These are phyloP conservation scores for Acanthopleura granulata DNA, from an alignment of 2,888 invertebrate species.

Conservation along the genomic window DNA sequence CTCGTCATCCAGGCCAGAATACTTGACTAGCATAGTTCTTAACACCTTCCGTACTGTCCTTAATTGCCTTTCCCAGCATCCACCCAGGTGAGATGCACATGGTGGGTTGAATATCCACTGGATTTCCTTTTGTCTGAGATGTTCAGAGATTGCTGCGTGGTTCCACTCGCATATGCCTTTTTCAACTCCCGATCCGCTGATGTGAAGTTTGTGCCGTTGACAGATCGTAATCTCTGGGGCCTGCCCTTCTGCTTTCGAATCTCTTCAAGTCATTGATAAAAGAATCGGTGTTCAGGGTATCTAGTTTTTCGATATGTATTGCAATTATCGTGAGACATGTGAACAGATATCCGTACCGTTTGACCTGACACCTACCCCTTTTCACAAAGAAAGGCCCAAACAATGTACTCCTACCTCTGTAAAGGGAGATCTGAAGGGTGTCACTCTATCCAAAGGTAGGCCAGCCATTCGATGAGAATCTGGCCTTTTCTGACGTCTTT, in stretches of 20 bases:
- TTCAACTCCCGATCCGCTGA: conserved; percentile 12
- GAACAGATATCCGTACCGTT: conserved; percentile 13
- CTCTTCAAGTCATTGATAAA: conserved; percentile 7
- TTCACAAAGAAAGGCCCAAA: conserved; percentile 6
- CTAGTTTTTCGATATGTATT: too few relatives aligned
- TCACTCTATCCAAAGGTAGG: not conserved
- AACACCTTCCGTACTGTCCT: conserved; percentile 7
- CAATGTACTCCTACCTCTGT: conserved; percentile 7
- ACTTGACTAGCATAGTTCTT: not conserved
- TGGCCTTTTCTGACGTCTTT: not conserved
- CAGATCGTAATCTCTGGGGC: not conserved
- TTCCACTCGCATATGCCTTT: conserved; percentile 20
- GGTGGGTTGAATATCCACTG: conserved; percentile 22
- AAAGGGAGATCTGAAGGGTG: not conserved
- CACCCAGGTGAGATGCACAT: conserved; percentile 22
- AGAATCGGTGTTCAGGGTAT: too few relatives aligned
- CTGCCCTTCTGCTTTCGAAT: not conserved
- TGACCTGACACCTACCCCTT: not conserved
- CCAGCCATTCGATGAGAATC: too few relatives aligned
- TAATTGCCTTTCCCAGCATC: conserved; percentile 22
- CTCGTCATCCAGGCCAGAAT: conserved; percentile 17
- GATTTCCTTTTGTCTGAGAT: conserved; percentile 1
- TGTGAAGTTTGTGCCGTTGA: conserved; percentile 18
- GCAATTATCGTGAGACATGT: not conserved
- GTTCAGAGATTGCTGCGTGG: not conserved